phyloP scores from a whole-genome alignment of 2,888 invertebrate genomes.

The Hirtodrosophila trivittata region DNA sequence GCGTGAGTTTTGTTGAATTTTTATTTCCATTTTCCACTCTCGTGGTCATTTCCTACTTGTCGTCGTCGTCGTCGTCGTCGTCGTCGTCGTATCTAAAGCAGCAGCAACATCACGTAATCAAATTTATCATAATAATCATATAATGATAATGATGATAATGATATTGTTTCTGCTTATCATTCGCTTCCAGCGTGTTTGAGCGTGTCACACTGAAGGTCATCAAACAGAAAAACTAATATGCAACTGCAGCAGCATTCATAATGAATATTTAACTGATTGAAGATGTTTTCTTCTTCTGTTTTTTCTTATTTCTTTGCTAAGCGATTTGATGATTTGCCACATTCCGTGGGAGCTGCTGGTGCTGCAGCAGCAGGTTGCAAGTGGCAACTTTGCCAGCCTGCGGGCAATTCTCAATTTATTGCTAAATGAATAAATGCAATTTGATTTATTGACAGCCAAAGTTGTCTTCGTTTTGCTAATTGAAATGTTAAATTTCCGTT shows the following conservation, averaged over 20 bases:
- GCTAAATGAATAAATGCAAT: slow-evolving; percentile 70
- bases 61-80: no score
- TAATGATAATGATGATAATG: slow-evolving; percentile 7
- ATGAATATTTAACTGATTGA: slow-evolving; percentile 59
- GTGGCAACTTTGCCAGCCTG: slow-evolving; percentile 10
- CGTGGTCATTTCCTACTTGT: slow-evolving; percentile 14
- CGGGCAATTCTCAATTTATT: slow-evolving; percentile 62
- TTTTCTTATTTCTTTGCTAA: slow-evolving; percentile 11
- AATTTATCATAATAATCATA: slow-evolving; percentile 13
- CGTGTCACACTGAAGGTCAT: slow-evolving; percentile 31
- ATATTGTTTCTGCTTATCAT: slow-evolving; percentile 33
- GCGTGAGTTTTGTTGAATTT: slow-evolving; percentile 16
- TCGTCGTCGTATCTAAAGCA: no score
- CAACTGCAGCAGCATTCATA: slow-evolving; percentile 29
- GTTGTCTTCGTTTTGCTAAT: slow-evolving; percentile 59
- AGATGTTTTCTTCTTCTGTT: slow-evolving; percentile 9
- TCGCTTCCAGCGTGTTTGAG: slow-evolving; percentile 10
- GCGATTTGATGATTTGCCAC: slow-evolving; percentile 45
- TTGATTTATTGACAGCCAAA: slow-evolving; percentile 69
- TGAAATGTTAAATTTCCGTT: slow-evolving; percentile 83
- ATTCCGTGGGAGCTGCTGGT: slow-evolving; percentile 50
- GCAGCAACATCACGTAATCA: slow-evolving; percentile 18
- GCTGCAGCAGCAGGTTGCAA: slow-evolving; percentile 24
- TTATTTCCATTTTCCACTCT: slow-evolving; percentile 6
- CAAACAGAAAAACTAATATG: slow-evolving; percentile 32